Evolutionary conservation across 2,797 vertebrate genomes (phyloP), one percentile per base, ranked within the genome.

Genomic region (Danio kyathit): DNA sequence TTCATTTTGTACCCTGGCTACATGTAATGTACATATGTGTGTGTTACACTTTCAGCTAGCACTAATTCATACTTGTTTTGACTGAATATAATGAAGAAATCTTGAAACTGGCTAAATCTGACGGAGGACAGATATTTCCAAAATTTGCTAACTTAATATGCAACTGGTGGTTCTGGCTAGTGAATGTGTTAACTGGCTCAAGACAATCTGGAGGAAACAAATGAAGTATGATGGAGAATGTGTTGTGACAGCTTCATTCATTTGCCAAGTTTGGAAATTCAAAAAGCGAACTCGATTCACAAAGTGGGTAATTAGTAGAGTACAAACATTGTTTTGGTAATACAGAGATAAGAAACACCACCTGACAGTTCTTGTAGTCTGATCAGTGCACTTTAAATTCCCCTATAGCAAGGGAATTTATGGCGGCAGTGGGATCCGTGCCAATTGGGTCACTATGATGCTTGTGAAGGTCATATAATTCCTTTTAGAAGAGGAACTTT

Each of bases 291-390:
- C 74, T 70, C 16, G 13, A 77, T 48, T 76, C 16, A 63, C 40
- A 60, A 74, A 13, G 14, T 71, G 49, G 54, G 16, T 12, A 54
- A 54, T 49, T 72, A 16, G 38, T 72, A 66, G 44, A 77, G 29
- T 74, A 70, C 64, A 61, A 80, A 81, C 56, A 11, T 60, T 8
- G 9, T 74, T 80, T 80, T 61, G 43, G 63, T 51, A 77, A 78
- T 71, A 82, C 16, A 66, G 82, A 69, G 65, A 71, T 80, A 21
- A 43, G 7, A 57, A 83, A 77, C 64, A 63, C 40, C 71, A 72
- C 56, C 16, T 86, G 77, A 56, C 56, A 44, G 67, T 56, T 74
- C 51, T 63, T 56, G 17, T 65, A 9, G 72, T 76, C 49, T 46
- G 44, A 46, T 74, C 71, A 52, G 21, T 43, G 41, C 66, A 69